phyloP scores from a whole-genome alignment of 2,797 vertebrate genomes.

The Heliangelus exortis region DNA sequence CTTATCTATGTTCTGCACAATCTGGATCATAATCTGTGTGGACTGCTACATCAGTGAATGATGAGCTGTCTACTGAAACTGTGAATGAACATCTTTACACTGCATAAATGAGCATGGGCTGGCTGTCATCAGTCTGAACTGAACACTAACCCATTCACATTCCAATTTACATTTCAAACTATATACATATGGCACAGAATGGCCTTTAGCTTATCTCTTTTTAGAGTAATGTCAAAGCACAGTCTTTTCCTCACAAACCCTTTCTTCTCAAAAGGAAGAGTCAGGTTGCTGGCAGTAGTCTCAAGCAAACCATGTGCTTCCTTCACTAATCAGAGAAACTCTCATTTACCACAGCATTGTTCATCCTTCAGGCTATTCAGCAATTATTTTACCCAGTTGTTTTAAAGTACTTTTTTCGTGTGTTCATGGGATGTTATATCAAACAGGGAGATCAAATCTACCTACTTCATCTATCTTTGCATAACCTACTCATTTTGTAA shows the following conservation, averaged over 20 bases:
- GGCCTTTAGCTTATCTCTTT: neutral
- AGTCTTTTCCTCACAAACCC: neutral
- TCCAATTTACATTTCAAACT: neutral
- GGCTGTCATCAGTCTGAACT: neutral
- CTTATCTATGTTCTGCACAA: neutral
- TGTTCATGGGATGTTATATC: neutral
- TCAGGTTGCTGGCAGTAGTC: neutral
- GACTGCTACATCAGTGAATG: neutral
- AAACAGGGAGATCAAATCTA: neutral
- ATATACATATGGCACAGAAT: neutral
- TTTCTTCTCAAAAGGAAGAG: neutral
- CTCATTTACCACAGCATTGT: neutral
- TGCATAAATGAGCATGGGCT: neutral
- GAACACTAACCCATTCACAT: neutral
- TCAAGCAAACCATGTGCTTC: neutral
- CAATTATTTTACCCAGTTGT: neutral
- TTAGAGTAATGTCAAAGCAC: neutral
- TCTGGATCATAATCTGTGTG: neutral
- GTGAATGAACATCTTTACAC: neutral
- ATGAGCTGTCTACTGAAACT: neutral
- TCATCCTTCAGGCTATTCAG: neutral
- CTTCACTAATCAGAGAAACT: neutral
- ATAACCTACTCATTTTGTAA: neutral
- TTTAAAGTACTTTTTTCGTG: neutral
- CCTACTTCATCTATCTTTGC: neutral